Percentiles rank a stretch among this genome's conserved stretches.
These are phyloP conservation scores for Sitta carolinensis DNA, from an alignment of 2,797 vertebrate species.

Conservation along the genomic window DNA sequence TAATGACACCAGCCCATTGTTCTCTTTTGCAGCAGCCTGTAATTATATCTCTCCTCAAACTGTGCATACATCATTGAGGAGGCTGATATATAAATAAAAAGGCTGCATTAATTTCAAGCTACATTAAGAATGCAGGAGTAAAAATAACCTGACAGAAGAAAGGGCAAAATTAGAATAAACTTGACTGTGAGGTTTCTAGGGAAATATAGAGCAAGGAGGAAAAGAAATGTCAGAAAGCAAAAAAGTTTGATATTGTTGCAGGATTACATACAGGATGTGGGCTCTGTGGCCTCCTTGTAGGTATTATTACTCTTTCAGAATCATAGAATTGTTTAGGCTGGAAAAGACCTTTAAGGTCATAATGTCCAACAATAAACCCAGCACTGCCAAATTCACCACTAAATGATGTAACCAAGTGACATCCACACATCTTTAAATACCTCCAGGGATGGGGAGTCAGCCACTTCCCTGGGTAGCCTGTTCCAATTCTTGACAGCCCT, in stretches of 20 bases:
- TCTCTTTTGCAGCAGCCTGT: constrained; percentile 13
- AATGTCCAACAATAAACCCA: not conserved
- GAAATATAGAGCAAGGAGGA: not conserved
- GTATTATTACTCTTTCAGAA: not conserved
- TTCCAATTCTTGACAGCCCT: not conserved
- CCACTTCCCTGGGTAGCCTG: not conserved
- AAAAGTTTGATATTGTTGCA: not conserved
- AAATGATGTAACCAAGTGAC: not conserved
- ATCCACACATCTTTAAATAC: not conserved
- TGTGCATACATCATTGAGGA: constrained; percentile 20
- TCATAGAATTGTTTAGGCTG: not conserved
- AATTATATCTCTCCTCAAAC: constrained; percentile 54
- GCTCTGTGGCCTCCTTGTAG: not conserved
- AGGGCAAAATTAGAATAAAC: constrained; percentile 18
- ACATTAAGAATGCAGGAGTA: constrained; percentile 44
- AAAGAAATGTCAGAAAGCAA: not conserved
- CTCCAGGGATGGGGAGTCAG: not conserved
- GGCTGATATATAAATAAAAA: constrained; percentile 42
- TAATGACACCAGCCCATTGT: constrained; percentile 53
- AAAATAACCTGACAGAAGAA: constrained; percentile 38
- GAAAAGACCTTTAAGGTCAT: not conserved
- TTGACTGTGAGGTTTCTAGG: not conserved
- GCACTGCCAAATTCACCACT: not conserved
- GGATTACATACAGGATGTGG: not conserved
- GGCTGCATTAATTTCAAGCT: constrained; percentile 57